Percentiles rank a stretch among this genome's conserved stretches.
Evolutionary conservation across 2,797 vertebrate species (phyloP).

Genomic region (Scyliorhinus canicula): DNA sequence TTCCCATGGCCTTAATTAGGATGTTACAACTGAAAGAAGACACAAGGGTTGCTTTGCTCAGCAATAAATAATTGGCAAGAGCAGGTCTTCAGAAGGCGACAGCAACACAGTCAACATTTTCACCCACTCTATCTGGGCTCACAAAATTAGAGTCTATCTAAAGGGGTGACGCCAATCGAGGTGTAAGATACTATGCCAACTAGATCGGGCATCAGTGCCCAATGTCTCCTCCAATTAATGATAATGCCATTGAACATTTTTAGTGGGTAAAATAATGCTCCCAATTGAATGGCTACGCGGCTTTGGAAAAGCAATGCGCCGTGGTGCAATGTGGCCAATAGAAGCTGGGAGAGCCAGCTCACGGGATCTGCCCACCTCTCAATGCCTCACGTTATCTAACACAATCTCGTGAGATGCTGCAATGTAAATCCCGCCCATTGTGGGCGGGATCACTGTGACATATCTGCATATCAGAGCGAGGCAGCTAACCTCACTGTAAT

Average conservation of each 20-base stretch:
- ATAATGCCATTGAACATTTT: background rate
- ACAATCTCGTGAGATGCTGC: too few species aligned
- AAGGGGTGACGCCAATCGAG: background rate
- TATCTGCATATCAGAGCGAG: too few species aligned
- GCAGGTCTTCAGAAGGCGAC: background rate
- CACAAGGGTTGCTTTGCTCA: background rate
- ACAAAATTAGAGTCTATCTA: background rate
- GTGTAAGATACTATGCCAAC: background rate
- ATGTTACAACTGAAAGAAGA: background rate
- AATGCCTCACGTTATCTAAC: too few species aligned
- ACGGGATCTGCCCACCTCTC: too few species aligned
- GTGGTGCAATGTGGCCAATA: too few species aligned
- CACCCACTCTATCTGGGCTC: background rate
- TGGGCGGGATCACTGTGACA: too few species aligned
- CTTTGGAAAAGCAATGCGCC: too few species aligned
- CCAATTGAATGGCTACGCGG: too few species aligned
- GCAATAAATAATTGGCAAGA: background rate
- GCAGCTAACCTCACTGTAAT: too few species aligned
- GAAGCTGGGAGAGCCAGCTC: too few species aligned
- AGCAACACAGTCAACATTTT: background rate
- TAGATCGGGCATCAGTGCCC: background rate
- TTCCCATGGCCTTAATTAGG: background rate
- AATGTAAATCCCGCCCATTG: too few species aligned
- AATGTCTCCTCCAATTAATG: background rate
- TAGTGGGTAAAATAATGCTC: background rate